phyloP scores from a whole-genome alignment of 2,113 vertebrate species.

The Clupea harengus region DNA sequence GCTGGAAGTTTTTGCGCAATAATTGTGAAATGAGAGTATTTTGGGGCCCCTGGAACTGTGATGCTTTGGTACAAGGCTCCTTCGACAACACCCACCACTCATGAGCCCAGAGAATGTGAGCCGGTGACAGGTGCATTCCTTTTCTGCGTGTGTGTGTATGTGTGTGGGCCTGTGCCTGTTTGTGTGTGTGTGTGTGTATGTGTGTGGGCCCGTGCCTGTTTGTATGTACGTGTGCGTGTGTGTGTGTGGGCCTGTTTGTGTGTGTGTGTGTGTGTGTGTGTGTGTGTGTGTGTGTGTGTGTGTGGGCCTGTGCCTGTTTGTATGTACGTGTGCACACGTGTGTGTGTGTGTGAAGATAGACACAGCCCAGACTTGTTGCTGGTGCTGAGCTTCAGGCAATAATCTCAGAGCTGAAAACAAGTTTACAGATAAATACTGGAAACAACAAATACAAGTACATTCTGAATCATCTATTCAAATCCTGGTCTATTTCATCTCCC shows the following conservation, averaged over 20 bases:
- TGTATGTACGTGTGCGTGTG: neutral
- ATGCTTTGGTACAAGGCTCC: neutral
- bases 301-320: too few relatives aligned
- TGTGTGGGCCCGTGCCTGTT: neutral
- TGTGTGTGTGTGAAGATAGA: neutral
- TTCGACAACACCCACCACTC: neutral
- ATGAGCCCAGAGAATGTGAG: neutral
- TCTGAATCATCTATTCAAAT: too few relatives aligned
- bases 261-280: too few relatives aligned
- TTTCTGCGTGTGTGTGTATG: neutral
- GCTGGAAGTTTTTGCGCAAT: neutral
- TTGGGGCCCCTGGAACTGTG: neutral
- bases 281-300: too few relatives aligned
- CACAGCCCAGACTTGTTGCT: neutral
- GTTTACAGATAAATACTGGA: neutral
- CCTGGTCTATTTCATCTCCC: neutral
- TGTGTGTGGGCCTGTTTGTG: neutral
- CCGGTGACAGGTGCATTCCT: neutral
- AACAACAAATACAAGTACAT: neutral
- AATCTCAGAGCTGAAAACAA: neutral
- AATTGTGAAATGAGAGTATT: neutral
- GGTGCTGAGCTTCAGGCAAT: neutral
- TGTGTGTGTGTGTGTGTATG: neutral
- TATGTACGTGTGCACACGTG: too few relatives aligned
- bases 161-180: neutral